Evolutionary conservation across 2,113 vertebrate species (phyloP).

Genomic region (Microcebus ravelobensis): DNA sequence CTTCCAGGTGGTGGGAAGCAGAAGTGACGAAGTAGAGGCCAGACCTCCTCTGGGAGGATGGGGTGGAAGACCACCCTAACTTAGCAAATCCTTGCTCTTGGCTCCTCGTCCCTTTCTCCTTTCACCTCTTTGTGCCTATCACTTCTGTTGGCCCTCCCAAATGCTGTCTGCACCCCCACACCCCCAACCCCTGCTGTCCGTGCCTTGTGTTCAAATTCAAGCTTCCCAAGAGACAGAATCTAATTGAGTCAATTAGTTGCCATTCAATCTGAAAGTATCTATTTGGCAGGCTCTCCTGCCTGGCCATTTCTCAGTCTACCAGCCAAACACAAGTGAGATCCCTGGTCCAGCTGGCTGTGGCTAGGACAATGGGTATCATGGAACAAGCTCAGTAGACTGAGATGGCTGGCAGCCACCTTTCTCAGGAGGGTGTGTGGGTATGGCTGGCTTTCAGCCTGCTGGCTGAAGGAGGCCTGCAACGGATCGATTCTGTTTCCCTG

Average conservation of each 20-base stretch:
- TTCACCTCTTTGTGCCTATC: background rate
- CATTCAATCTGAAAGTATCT: background rate
- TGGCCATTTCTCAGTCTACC: background rate
- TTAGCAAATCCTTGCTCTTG: background rate
- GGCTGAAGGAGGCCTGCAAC: background rate
- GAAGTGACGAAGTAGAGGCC: background rate
- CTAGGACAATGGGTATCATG: background rate
- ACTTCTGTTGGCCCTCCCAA: background rate
- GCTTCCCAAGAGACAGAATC: background rate
- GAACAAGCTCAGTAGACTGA: background rate
- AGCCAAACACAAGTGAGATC: background rate
- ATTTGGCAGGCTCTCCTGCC: constrained; percentile 2
- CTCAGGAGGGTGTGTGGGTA: background rate
- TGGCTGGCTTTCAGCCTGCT: background rate
- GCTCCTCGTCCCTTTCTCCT: background rate
- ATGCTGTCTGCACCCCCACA: background rate
- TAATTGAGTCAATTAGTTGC: background rate
- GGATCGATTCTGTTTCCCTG: background rate
- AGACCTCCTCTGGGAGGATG: background rate
- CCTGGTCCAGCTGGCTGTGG: background rate
- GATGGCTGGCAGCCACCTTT: background rate
- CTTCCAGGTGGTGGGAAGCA: background rate
- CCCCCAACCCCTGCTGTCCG: too few species aligned
- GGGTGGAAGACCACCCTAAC: background rate
- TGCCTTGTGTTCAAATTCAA: background rate